Base-by-base conservation (phyloP, 1,140 invertebrate species). In the Trichomalopsis sarcophagae region DNA sequence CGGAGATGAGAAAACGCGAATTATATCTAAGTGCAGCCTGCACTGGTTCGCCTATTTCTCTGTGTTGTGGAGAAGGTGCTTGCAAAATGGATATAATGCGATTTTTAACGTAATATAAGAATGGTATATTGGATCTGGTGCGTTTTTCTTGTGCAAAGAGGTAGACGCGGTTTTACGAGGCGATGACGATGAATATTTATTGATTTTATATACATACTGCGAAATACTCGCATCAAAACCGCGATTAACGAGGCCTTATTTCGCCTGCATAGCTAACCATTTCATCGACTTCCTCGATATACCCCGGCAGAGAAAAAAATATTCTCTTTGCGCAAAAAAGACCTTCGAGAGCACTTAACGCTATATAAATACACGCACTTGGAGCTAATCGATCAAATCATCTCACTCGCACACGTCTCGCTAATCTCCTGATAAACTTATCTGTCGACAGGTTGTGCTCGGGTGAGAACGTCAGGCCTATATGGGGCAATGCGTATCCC, bases 401-500 rank as follows among this genome's bases (percentile, higher is more conserved):
- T 62, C 55, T 50, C 47, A 17, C 47, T 50, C 47, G 47, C 40
- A 44, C 40, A 50, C 44, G 44, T 17, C 13, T 17, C 2, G 5
- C 55, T 62, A 62, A 62, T 62, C 55, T 7, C 17, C 5, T n/a
- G 55, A 62, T 71, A 4, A 33, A 71, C 68, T 17, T 36, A 55
- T 75, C 11, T 84, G 27, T 82, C 62, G 84, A 30, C 81, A 92
- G 91, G 89, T 89, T 90, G 88, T 87, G 89, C 81, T 90, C 88
- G 88, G 87, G 89, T 87, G 86, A 91, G 89, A 90, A 92, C 90
- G 90, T 89, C 75, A 81, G 81, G 91, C 92, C 92, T 93, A 92
- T 92, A 93, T 93, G 92, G 92, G 92, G 92, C 92, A 93, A 93
- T 93, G 92, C 92, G 92, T 93, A 89, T 93, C 92, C 89, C 91